These are phyloP conservation scores for Egretta garzetta DNA, from an alignment of 2,113 vertebrate genomes.

Conservation along the genomic window DNA sequence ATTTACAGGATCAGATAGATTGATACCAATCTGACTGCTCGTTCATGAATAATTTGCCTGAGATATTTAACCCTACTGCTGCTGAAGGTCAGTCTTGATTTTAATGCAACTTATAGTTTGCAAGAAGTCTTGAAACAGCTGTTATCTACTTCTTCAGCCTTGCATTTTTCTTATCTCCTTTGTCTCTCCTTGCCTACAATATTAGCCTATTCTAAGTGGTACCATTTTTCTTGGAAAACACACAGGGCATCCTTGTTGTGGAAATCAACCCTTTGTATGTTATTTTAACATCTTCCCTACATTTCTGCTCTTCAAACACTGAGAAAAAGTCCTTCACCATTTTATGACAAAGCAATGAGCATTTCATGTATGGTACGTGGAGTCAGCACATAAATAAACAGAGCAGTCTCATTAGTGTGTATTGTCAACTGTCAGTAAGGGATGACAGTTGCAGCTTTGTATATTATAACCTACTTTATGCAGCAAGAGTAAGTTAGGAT, in stretches of 20 bases:
- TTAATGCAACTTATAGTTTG: neutral
- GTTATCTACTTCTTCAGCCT: neutral
- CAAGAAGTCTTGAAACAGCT: neutral
- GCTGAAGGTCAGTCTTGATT: neutral
- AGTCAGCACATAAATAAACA: constrained; percentile 20
- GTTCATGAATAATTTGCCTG: neutral
- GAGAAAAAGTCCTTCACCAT: neutral
- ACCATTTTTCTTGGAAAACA: neutral
- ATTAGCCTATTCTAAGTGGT: neutral
- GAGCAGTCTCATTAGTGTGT: constrained; percentile 15
- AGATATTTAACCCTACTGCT: neutral
- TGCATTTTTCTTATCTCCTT: neutral
- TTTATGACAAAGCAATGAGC: constrained; percentile 4
- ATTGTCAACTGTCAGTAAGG: constrained; percentile 5
- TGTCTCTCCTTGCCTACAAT: neutral
- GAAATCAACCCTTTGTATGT: neutral
- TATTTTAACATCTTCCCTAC: neutral
- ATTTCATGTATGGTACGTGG: neutral
- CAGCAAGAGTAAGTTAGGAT: constrained; percentile 20
- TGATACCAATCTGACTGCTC: neutral
- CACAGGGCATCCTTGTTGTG: neutral
- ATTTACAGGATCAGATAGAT: neutral
- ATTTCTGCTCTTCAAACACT: neutral
- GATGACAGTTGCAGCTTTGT: constrained; percentile 26
- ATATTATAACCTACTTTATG: constrained; percentile 39